Base-by-base conservation (phyloP, 2,888 invertebrate species). In the Drosophila histrio region DNA sequence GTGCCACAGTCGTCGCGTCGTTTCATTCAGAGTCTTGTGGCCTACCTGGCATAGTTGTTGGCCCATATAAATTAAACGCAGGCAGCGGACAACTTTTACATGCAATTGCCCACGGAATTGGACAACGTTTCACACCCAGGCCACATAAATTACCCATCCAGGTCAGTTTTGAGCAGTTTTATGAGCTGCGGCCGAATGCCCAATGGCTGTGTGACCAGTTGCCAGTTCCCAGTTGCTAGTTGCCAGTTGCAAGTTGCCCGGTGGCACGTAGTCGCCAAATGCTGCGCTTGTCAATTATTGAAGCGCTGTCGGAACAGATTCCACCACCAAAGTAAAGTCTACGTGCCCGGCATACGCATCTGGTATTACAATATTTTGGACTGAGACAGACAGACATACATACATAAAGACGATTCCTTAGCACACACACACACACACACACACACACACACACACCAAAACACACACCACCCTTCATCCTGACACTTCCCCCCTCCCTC, bases 141-240 rank as follows among this genome's bases (percentile, higher is more conserved):
- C 84, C 80, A 80, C 85, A 81, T 81, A 81, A 81, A 81, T 81
- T 81, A 81, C 76, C 79, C 76, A 81, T 79, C 79, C 79, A 77
- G 85, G 85, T 81, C 82, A 84, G 77, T 81, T 81, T 80, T 81
- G 73, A 65, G 73, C 72, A 72, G 72, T 77, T 77, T 72, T 75
- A 77, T 69, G 77, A 81, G 81, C 76, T 75, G 72, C 28, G 22
- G 24, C 30, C 15, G 19, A 38, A 38, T 19, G 38, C 11, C 9
- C 13, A 43, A 24, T 24, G 41, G 41, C 41, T 8, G 22, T 41
- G 41, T 41, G 41, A 43, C 43, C 43, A 43, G 53, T 34, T 56
- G 62, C 56, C 53, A 22, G 47, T 30, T 52, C 38, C 32, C 36
- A 19, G 46, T 50, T 52, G 30, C 34, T 57, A 30, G 46, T 52